Base-by-base conservation (phyloP, 92 coral and sea anemone genomes). In the Heliopora coerulea region DNA sequence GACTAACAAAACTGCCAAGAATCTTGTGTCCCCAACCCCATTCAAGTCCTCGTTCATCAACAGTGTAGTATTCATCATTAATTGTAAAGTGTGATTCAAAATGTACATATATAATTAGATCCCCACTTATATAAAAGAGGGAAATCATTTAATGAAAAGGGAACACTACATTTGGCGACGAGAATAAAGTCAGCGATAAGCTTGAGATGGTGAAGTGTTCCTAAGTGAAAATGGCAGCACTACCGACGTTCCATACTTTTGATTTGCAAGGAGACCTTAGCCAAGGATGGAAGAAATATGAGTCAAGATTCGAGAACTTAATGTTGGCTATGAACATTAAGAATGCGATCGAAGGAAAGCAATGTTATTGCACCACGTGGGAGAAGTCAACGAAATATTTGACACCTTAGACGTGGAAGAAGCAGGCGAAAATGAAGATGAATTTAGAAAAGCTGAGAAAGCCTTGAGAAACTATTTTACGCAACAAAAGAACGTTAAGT, bases 361-460 rank as follows among this genome's bases (percentile, higher is more conserved):
- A 33, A 75, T 83, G 48, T 32, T 84, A 34, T 61, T 72, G 57
- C 88, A 72, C 72, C 78, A 81, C 73, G 87, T 73, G 15, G 88
- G 91, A 13, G 86, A 74, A 26, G 83, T 80, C 54, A 87, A 76
- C 75, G 86, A 80, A 49, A 84, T 79, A 57, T 87, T 87, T 54
- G 84, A 66, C 9, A 66, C 73, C 31, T 66, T 42, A 18, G 56
- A 24, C 21, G 56, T 41, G 24, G 17, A 11, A 66, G 56, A n/a
- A 46, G 57, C 73, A 15, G 35, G 7, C 30, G 56, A 46, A 21
- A 14, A 24, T 19, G 73, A 66, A 66, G 56, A 66, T 20, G 56
- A 14, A 24, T 46, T 66, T 18, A 46, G 15, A 21, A 66, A 66
- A 44, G 73, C 73, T 15, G 56, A 41, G 24, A 39, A 78, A 31